Evolutionary conservation across 92 coral and sea anemone genomes (phyloP).

Genomic region (Zoanthus sociatus): DNA sequence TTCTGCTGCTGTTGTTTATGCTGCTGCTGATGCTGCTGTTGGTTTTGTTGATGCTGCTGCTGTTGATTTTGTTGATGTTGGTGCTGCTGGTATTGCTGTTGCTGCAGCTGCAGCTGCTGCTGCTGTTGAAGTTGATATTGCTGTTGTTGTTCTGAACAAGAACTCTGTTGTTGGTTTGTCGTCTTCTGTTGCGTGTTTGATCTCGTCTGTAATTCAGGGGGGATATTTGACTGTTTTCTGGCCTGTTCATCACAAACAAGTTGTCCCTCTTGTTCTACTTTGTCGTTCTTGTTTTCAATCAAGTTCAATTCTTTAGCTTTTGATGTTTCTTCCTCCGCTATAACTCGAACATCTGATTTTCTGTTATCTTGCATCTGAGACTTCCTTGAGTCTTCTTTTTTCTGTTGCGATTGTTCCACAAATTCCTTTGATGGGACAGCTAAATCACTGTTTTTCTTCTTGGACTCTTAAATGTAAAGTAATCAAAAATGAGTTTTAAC

Average conservation of each 20-base stretch:
- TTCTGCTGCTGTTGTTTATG: conserved; percentile 66
- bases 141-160: conserved; percentile 16
- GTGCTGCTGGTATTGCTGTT: background rate
- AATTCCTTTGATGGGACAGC: conserved; percentile 1
- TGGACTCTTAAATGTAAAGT: background rate
- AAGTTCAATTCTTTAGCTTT: background rate
- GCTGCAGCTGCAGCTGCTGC: background rate
- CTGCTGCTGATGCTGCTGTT: conserved; percentile 59
- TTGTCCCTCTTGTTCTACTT: conserved; percentile 25
- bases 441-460: conserved; percentile 6
- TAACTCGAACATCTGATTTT: conserved; percentile 15
- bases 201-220: conserved; percentile 34
- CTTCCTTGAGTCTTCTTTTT: background rate
- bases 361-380: conserved; percentile 4
- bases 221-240: conserved; percentile 13
- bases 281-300: conserved; percentile 28
- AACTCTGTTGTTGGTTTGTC: conserved; percentile 49
- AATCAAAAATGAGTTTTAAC: too few species aligned
- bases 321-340: conserved; percentile 6
- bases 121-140: conserved; percentile 3
- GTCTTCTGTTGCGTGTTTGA: conserved; percentile 44
- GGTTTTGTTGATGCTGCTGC: conserved; percentile 26
- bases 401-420: conserved; percentile 16
- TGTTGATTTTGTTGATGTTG: conserved; percentile 8
- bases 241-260: background rate